Base-by-base conservation (phyloP, 2,888 invertebrate species). In the Caenorhabditis panamensis region DNA sequence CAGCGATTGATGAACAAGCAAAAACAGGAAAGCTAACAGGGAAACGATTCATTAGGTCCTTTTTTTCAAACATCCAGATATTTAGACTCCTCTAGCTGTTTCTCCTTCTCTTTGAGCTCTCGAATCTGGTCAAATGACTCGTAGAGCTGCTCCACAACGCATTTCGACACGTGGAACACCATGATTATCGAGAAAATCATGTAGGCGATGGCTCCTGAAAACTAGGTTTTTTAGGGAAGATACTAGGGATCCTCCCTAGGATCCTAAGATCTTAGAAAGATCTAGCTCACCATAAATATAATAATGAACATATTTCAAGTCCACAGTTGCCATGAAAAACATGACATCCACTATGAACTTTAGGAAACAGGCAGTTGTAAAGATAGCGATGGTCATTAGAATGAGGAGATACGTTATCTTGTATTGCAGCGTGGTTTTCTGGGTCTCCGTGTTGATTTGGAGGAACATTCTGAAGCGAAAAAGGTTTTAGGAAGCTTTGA, bases 171-270 rank as follows among this genome's bases (percentile, higher is more conserved):
- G n/a, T 69, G 59, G 51, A 59, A 61, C 18, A 69, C 51, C 22
- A 69, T 4, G 0, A 69, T 18, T 9, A 69, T 59, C 8, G 59
- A 69, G 51, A 69, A 61, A 3, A 51, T 22, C 37, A 69, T 26
- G 49, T 69, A 69, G 37, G 59, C 31, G 4, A 69, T 61, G 20
- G 36, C 69, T 8, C 69, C 69, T 67, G 47, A 67, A 67, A 22
- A 44, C 13, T n/a, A 44, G 16, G 11, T 37, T 37, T 37, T 37
- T 37, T 37, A 37, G 37, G 37, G 37, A 37, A 37, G 37, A 11
- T 37, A 37, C 37, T 37, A 37, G n/a, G n/a, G n/a, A n/a, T n/a
- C n/a, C n/a, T n/a, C n/a, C n/a, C n/a, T n/a, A n/a, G n/a, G n/a
- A n/a, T n/a, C n/a, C n/a, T n/a, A n/a, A n/a, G n/a, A n/a, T n/a